phyloP scores from a whole-genome alignment of 2,888 invertebrate species.

The Proisotoma minuta region DNA sequence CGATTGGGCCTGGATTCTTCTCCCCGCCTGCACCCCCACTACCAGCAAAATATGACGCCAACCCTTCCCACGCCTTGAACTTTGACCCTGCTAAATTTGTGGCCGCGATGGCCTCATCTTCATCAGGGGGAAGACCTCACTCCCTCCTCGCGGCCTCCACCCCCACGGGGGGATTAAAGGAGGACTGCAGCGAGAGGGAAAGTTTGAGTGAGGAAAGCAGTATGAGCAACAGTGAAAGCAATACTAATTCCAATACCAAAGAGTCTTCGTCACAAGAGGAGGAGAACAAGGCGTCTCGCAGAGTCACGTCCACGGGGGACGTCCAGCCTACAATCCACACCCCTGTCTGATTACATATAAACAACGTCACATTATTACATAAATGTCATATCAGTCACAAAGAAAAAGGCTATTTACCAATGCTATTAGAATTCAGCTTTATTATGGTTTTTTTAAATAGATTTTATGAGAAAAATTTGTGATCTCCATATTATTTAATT shows the following conservation, averaged over 20 bases:
- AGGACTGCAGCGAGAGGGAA: conserved; percentile 12
- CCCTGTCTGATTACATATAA: conserved; percentile 19
- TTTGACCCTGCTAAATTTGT: conserved; percentile 15
- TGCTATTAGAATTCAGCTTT: too few species aligned
- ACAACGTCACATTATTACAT: neutral
- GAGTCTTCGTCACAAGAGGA: conserved; percentile 20
- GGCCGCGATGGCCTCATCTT: conserved; percentile 2
- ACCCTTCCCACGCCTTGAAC: neutral
- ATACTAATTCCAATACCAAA: neutral
- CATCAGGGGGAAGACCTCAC: conserved; percentile 25
- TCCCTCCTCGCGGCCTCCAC: conserved; percentile 20
- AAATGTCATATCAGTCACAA: neutral
- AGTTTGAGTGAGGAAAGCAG: conserved; percentile 14
- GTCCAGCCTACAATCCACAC: conserved; percentile 30
- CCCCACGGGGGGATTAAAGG: neutral
- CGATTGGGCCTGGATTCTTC: conserved; percentile 11
- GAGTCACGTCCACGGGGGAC: conserved; percentile 22
- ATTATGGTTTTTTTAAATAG: too few species aligned
- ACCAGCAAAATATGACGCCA: conserved; percentile 20
- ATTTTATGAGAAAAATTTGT: too few species aligned
- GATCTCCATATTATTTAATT: too few species aligned
- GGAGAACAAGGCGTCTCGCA: conserved; percentile 12
- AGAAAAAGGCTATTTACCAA: too few species aligned
- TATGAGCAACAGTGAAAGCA: neutral
- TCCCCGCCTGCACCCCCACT: conserved; percentile 30